Percentiles rank a stretch among this genome's conserved stretches.
phyloP scores from a whole-genome alignment of 2,797 vertebrate genomes.

The Atherinosoma microstoma region DNA sequence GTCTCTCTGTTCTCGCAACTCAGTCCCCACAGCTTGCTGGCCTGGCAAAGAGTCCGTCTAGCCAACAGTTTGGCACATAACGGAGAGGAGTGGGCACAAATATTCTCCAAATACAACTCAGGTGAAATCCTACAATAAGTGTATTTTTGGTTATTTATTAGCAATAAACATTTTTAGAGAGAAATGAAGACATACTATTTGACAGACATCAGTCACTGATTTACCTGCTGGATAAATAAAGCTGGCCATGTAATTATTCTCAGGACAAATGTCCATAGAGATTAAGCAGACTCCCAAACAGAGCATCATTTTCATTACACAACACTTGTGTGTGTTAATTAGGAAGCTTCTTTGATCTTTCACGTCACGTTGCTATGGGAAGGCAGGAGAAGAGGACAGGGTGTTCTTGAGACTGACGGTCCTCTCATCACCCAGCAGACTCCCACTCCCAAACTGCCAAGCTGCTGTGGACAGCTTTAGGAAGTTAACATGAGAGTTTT shows the following conservation, averaged over 20 bases:
- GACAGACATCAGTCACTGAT: not conserved
- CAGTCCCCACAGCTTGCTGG: conserved; percentile 85
- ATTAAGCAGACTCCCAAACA: conserved; percentile 24
- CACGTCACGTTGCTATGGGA: conserved; percentile 58
- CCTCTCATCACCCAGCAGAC: conserved; percentile 21
- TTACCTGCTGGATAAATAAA: not conserved
- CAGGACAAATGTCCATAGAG: conserved; percentile 35
- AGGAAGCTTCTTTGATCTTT: conserved; percentile 50
- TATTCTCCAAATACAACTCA: conserved; percentile 89
- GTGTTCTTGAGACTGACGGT: conserved; percentile 47
- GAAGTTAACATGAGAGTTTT: not conserved
- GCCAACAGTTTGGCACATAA: conserved; percentile 87
- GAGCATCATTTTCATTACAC: conserved; percentile 22
- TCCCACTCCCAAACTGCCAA: not conserved
- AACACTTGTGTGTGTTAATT: conserved; percentile 45
- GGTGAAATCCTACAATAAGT: conserved; percentile 67
- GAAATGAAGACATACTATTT: not conserved
- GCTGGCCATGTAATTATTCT: conserved; percentile 19
- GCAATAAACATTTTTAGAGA: not conserved
- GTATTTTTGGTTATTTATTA: not conserved
- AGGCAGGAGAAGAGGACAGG: conserved; percentile 42
- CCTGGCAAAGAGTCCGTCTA: conserved; percentile 92
- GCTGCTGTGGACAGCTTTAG: not conserved
- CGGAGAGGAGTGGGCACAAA: conserved; percentile 86
- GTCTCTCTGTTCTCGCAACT: conserved; percentile 82